A percentile compares a stretch with the other conserved stretches of the same genome.
These are phyloP conservation scores for Recurvirostra avosetta DNA, from an alignment of 2,113 vertebrate species.

Conservation along the genomic window DNA sequence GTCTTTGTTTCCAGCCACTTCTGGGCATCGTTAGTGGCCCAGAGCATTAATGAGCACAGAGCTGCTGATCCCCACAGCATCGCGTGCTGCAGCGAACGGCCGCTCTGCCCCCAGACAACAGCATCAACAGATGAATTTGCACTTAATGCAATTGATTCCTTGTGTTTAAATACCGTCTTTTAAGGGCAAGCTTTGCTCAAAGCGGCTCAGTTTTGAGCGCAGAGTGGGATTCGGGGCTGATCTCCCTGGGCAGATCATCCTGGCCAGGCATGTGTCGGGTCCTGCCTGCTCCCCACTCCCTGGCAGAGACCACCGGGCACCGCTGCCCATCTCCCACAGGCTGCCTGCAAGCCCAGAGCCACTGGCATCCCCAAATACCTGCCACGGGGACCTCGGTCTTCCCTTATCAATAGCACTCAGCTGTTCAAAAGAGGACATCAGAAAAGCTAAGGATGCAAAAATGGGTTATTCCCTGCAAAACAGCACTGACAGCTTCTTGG, in stretches of 20 bases:
- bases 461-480: background rate
- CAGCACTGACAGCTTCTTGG: background rate
- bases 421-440: background rate
- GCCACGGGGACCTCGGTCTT: accelerated
- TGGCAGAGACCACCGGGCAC: background rate
- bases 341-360: background rate
- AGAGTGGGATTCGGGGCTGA: background rate
- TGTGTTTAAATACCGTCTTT: conserved; percentile 22
- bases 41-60: background rate
- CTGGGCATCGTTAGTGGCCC: background rate
- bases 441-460: background rate
- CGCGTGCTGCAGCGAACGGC: accelerated
- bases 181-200: background rate
- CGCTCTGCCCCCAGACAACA: background rate
- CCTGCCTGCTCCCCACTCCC: background rate
- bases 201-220: accelerated
- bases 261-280: too few relatives aligned
- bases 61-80: background rate
- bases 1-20: conserved; percentile 18
- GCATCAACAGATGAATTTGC: background rate
- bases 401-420: background rate
- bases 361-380: background rate
- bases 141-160: conserved; percentile 16
- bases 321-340: background rate
- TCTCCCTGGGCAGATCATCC: background rate